These are phyloP conservation scores for Nematostella vectensis DNA, from an alignment of 92 coral and sea anemone species.

Conservation along the genomic window DNA sequence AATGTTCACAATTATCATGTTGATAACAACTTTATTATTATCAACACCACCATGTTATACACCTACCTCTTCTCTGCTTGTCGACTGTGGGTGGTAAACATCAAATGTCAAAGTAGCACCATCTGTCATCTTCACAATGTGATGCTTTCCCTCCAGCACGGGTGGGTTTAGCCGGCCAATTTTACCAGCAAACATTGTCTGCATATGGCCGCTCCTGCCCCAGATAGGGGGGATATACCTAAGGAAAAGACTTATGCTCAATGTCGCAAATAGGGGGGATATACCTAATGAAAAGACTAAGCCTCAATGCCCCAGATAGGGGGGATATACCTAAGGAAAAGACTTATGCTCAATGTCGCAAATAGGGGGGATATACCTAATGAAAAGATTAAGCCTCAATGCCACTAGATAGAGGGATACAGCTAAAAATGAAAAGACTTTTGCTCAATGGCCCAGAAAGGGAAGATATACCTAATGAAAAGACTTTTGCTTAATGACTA, in stretches of 20 bases:
- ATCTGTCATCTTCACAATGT: slow-evolving; percentile 61
- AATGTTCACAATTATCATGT: too few relatives aligned
- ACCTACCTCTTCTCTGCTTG: slow-evolving; percentile 26
- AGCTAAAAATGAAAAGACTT: slow-evolving; percentile 31
- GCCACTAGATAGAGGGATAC: slow-evolving; percentile 93
- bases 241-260: not conserved
- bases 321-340: slow-evolving; percentile 57
- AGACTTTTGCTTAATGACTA: too few relatives aligned
- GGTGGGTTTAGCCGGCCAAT: slow-evolving; percentile 66
- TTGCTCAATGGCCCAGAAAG: too few relatives aligned
- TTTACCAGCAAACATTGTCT: slow-evolving; percentile 66
- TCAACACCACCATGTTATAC: too few relatives aligned
- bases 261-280: too few relatives aligned
- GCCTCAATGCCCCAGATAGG: slow-evolving; percentile 99
- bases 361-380: too few relatives aligned
- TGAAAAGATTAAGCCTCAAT: too few relatives aligned
- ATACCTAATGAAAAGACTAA: too few relatives aligned
- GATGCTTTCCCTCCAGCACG: slow-evolving; percentile 48
- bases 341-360: too few relatives aligned
- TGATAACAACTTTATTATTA: too few relatives aligned
- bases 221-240: slow-evolving; percentile 92
- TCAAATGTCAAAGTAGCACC: slow-evolving; percentile 89
- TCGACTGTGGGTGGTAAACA: slow-evolving; percentile 63
- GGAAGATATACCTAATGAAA: too few relatives aligned
- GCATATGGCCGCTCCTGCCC: slow-evolving; percentile 96